These are phyloP conservation scores for Marmota flaviventris DNA, from an alignment of 2,113 vertebrate species.

Conservation along the genomic window DNA sequence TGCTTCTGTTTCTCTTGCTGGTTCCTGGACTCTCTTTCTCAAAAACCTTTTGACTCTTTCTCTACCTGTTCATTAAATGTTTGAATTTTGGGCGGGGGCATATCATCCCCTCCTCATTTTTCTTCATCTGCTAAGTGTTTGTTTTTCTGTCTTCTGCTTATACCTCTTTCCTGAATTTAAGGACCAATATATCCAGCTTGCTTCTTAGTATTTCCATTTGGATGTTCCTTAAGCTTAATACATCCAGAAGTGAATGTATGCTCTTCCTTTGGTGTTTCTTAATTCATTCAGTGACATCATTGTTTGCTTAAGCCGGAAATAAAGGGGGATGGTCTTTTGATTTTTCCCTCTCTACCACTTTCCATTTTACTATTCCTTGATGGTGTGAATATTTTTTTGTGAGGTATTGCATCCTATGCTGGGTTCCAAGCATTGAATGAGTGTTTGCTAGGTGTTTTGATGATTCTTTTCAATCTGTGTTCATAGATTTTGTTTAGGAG, in stretches of 20 bases:
- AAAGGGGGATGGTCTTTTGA: not conserved
- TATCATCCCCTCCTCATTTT: not conserved
- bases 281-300: not conserved
- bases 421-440: not conserved
- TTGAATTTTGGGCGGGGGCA: conserved; percentile 20
- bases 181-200: not conserved
- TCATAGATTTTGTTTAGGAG: conserved; percentile 2
- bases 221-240: not conserved
- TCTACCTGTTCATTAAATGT: conserved; percentile 10
- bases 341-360: not conserved
- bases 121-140: not conserved
- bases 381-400: conserved; percentile 10
- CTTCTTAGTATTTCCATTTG: not conserved
- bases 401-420: not conserved
- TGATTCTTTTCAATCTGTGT: not conserved
- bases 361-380: not conserved
- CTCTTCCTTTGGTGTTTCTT: not conserved
- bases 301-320: not conserved
- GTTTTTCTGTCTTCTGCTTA: not conserved
- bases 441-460: not conserved
- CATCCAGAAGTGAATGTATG: not conserved
- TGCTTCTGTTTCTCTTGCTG: not conserved
- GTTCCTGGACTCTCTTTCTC: not conserved
- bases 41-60: conserved; percentile 20
- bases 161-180: not conserved